Conservation (phyloP, 2,113 vertebrate genomes). For the Pithys albifrons region DNA sequence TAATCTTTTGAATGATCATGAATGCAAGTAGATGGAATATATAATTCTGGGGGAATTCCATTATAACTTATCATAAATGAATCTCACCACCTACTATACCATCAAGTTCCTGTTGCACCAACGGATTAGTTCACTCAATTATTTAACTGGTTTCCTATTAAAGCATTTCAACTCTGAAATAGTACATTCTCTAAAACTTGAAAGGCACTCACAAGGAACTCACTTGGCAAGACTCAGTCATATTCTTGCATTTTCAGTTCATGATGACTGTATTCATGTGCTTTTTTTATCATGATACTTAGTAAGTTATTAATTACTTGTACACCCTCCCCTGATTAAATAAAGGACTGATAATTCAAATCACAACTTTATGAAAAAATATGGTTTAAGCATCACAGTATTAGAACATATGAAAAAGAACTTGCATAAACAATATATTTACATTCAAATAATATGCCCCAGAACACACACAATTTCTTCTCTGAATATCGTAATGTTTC, state of each 20-base stretch:
- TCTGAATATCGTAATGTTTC: not conserved
- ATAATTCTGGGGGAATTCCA: slow-evolving; percentile 23
- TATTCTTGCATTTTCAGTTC: not conserved
- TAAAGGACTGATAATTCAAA: not conserved
- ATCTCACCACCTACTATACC: slow-evolving; percentile 4
- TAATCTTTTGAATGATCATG: not conserved
- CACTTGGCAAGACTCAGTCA: not conserved
- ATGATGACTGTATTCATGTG: not conserved
- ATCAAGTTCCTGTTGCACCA: slow-evolving; percentile 1
- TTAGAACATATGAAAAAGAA: not conserved
- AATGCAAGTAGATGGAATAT: slow-evolving; percentile 5
- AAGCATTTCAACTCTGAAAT: not conserved
- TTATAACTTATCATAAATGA: slow-evolving; percentile 7
- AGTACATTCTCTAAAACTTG: not conserved
- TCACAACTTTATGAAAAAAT: not conserved
- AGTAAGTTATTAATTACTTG: not conserved
- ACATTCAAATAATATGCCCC: not conserved
- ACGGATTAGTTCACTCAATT: not conserved
- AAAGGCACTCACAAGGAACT: not conserved
- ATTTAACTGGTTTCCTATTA: not conserved
- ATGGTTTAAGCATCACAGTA: not conserved
- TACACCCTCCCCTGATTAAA: not conserved
- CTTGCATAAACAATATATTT: not conserved
- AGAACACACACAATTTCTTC: not conserved
- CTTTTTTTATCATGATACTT: not conserved